These are phyloP conservation scores for Eulacestoma nigropectus DNA, from an alignment of 2,113 vertebrate genomes.

Conservation along the genomic window DNA sequence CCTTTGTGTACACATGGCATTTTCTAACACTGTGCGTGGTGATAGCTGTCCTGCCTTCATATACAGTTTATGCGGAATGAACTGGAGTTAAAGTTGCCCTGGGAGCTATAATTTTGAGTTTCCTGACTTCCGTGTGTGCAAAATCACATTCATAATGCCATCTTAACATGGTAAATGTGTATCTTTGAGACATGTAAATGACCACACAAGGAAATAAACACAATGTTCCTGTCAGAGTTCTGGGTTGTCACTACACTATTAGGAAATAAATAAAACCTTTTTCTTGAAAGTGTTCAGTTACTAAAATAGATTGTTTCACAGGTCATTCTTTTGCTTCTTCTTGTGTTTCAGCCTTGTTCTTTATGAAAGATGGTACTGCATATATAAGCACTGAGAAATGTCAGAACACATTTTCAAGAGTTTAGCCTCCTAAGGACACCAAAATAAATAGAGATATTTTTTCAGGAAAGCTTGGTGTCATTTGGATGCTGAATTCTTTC, in stretches of 20 bases:
- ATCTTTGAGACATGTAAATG: constrained; percentile 48
- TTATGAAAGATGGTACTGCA: neutral
- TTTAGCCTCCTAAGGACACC: neutral
- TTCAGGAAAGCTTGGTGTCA: constrained; percentile 26
- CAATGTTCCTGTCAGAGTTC: neutral
- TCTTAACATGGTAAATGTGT: constrained; percentile 6
- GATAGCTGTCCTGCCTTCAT: constrained; percentile 42
- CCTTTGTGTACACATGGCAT: neutral
- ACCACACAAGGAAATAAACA: constrained; percentile 39
- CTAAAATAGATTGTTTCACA: neutral
- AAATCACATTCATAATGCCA: constrained; percentile 42
- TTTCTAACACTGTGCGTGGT: neutral
- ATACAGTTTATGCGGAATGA: constrained; percentile 18
- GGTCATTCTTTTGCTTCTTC: neutral
- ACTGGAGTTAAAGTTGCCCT: constrained; percentile 42
- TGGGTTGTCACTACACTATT: neutral
- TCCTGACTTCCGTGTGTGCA: constrained; percentile 16
- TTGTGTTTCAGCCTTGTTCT: neutral
- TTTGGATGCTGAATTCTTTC: constrained; percentile 11
- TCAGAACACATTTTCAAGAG: neutral
- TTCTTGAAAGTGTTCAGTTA: neutral
- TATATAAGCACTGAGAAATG: neutral
- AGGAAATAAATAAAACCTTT: constrained; percentile 21
- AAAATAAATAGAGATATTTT: constrained; percentile 35
- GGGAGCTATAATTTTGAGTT: constrained; percentile 48